A percentile compares a stretch with the other conserved stretches of the same genome.
phyloP scores from a whole-genome alignment of 2,888 invertebrate genomes.

The Itoplectis maculator region DNA sequence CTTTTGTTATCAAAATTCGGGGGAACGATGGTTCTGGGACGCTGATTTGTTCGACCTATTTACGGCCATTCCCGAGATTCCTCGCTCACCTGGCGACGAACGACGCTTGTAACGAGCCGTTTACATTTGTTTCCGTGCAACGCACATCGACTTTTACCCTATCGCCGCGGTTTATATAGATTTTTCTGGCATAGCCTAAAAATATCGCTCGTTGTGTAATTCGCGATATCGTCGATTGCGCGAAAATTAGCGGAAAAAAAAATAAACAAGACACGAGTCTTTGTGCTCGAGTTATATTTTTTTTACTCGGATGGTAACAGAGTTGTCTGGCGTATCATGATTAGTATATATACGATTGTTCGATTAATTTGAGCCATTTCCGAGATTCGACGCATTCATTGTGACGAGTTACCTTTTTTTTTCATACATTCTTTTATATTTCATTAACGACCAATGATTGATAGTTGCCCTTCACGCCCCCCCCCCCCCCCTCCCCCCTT shows the following conservation, averaged over 20 bases:
- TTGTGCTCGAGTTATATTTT: no score
- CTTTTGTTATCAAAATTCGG: no score
- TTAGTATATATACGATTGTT: no score
- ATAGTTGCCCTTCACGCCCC: no score
- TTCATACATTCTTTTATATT: slow-evolving; percentile 9
- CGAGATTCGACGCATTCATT: slow-evolving; percentile 25
- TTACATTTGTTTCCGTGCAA: no score
- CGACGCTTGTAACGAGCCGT: no score
- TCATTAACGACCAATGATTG: slow-evolving; percentile 23
- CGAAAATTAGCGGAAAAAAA: not conserved
- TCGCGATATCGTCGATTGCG: not conserved
- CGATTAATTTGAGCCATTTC: not conserved
- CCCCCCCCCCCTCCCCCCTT: not conserved
- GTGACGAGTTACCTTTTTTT: not conserved
- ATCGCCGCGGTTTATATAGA: not conserved
- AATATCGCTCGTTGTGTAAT: slow-evolving; percentile 22
- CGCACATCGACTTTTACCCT: not conserved
- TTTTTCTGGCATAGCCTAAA: slow-evolving; percentile 52
- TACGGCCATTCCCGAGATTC: no score
- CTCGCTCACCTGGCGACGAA: no score
- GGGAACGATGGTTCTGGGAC: no score
- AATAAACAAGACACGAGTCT: no score
- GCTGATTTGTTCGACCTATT: no score
- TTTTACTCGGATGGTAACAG: not conserved
- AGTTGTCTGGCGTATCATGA: not conserved